Base-by-base conservation (phyloP, 2,888 invertebrate species). In the Ornithoptera alexandrae region DNA sequence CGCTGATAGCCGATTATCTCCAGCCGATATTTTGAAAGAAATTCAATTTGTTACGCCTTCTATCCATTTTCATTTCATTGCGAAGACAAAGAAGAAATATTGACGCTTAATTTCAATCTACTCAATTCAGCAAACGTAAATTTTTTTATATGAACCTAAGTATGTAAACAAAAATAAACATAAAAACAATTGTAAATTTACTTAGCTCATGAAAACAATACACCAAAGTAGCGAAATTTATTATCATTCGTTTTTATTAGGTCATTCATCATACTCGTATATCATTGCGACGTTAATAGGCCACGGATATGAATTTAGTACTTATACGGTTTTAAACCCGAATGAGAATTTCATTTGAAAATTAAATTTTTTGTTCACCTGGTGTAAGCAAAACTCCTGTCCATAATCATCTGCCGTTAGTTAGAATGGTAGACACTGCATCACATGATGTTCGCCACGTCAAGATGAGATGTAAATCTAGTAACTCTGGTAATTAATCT, bases 21-120 rank as follows among this genome's bases (percentile, higher is more conserved):
- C 30, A 62, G 66, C 60, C 50, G 30, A 30, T 50, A 60, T 66
- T 66, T 67, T 61, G 53, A 22, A 53, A 67, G 39, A 22, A 61
- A 61, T 67, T 56, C 61, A 67, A 61, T 67, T 67, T 61, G 50
- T 62, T 42, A 50, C 20, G 62, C 62, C 46, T 62, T 46, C 46
- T n/a, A 46, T 46, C 62, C 62, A 62, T 62, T 62, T 42, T 22
- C 62, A 46, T 62, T 62, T 42, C 17, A 17, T 46, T 22, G 30
- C n/a, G 62, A 46, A 62, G 42, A 62, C 62, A 62, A 62, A 62
- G 22, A 22, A 62, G 62, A 20, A 59, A 58, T 22, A 58, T 58
- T 58, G 57, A 22, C n/a, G 57, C 22, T 58, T 58, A 58, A 58
- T 58, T 58, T 58, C 57, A 58, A 58, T 58, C 22, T 58, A 58